Percentiles rank a stretch among this genome's conserved stretches.
Conservation (phyloP, 2,888 invertebrate species). For the Eupithecia pulchellata region DNA sequence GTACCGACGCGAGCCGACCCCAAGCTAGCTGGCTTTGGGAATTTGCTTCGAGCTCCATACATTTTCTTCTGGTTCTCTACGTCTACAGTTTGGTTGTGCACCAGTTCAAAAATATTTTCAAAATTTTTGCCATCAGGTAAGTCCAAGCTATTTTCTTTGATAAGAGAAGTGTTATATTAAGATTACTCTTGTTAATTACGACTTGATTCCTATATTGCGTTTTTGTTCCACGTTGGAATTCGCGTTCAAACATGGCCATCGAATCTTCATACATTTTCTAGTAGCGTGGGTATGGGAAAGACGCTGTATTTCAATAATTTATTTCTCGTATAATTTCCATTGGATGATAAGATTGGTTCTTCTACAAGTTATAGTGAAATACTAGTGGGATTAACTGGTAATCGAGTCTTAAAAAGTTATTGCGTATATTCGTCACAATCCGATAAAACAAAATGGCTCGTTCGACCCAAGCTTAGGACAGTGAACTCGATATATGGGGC, state of each 20-base stretch:
- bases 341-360: constrained; percentile 76
- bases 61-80: constrained; percentile 86
- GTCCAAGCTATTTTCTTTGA: constrained; percentile 73
- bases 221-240: constrained; percentile 84
- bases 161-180: constrained; percentile 67
- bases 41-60: constrained; percentile 85
- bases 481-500: constrained; percentile 82
- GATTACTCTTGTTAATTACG: constrained; percentile 65
- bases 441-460: constrained; percentile 86
- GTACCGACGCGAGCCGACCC: constrained; percentile 81
- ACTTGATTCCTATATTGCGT: constrained; percentile 65
- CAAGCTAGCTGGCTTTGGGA: constrained; percentile 83
- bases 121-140: constrained; percentile 86
- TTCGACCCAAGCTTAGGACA: constrained; percentile 83
- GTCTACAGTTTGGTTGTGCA: constrained; percentile 85
- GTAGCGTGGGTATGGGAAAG: constrained; percentile 83
- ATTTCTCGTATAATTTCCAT: constrained; percentile 84
- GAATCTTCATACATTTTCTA: constrained; percentile 80
- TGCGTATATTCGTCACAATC: constrained; percentile 84
- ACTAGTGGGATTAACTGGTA: constrained; percentile 75
- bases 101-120: constrained; percentile 84
- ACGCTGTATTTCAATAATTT: constrained; percentile 82
- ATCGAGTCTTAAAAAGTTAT: constrained; percentile 76
- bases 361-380: constrained; percentile 78
- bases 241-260: constrained; percentile 84